phyloP scores from a whole-genome alignment of 2,888 invertebrate species.

The Raillietiella orientalis region DNA sequence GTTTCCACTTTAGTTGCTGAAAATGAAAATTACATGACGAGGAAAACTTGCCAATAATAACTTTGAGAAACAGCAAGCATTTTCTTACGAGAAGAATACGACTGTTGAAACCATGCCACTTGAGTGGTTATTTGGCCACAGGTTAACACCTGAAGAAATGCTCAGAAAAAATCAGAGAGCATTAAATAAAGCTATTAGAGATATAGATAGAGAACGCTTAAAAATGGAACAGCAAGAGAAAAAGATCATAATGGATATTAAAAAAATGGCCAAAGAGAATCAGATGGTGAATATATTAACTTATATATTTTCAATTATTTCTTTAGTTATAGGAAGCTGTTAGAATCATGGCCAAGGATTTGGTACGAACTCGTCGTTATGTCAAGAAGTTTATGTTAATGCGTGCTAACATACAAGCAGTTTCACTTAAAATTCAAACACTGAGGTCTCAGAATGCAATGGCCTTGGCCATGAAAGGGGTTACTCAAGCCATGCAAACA shows the following conservation, averaged over 20 bases:
- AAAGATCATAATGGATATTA: conserved; percentile 88
- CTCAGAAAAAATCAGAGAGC: conserved; percentile 91
- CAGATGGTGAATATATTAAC: conserved; percentile 44
- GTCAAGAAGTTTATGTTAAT: conserved; percentile 96
- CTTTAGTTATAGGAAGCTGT: conserved; percentile 54
- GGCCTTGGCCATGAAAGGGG: conserved; percentile 98
- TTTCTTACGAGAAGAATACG: not conserved
- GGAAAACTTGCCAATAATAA: too few species aligned
- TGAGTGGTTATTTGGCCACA: conserved; percentile 86
- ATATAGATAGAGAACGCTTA: conserved; percentile 66
- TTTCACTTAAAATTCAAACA: conserved; percentile 87
- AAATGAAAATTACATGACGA: too few species aligned
- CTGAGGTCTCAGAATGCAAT: conserved; percentile 92
- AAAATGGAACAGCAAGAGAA: conserved; percentile 98
- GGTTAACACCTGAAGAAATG: conserved; percentile 90
- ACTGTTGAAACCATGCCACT: conserved; percentile 6
- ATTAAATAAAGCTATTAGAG: conserved; percentile 88
- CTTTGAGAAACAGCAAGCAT: too few species aligned
- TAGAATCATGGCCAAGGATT: conserved; percentile 96
- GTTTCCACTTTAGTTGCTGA: too few species aligned
- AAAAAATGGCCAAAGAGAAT: conserved; percentile 92
- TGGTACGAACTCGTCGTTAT: conserved; percentile 74
- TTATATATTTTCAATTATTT: not conserved
- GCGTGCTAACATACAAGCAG: conserved; percentile 96
- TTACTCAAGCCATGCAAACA: conserved; percentile 86